These are phyloP conservation scores for Ranitomeya imitator DNA, from an alignment of 2,113 vertebrate genomes.

Conservation along the genomic window DNA sequence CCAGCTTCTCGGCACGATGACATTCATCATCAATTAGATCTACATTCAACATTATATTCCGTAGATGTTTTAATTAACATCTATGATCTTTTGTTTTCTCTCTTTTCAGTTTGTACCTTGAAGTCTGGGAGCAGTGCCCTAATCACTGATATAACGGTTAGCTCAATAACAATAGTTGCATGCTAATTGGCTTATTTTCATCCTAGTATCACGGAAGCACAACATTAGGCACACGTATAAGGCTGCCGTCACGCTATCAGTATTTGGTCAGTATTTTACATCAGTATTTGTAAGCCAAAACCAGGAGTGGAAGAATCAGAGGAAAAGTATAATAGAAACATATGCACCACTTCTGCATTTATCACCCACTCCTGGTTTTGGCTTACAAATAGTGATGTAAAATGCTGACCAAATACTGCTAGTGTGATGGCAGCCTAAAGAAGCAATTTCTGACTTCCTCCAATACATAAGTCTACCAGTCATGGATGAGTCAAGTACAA, in stretches of 20 bases:
- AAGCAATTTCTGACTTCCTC: not conserved
- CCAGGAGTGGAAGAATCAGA: too few relatives aligned
- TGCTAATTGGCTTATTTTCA: constrained; percentile 44
- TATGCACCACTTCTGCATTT: too few relatives aligned
- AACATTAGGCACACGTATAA: not conserved
- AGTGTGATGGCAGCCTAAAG: too few relatives aligned
- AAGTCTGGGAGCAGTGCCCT: constrained; percentile 48
- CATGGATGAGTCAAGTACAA: not conserved
- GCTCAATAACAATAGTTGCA: constrained; percentile 53
- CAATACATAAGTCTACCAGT: not conserved
- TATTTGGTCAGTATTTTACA: too few relatives aligned
- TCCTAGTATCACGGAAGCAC: not conserved
- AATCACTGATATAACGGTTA: constrained; percentile 45
- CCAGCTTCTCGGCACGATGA: not conserved
- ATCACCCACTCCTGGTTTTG: too few relatives aligned
- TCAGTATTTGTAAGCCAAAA: too few relatives aligned
- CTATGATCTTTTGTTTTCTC: constrained; percentile 15
- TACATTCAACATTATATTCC: not conserved
- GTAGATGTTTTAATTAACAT: constrained; percentile 39
- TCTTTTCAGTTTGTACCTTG: constrained; percentile 33
- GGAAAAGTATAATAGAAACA: too few relatives aligned
- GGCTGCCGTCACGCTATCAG: too few relatives aligned
- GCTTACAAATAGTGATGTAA: too few relatives aligned
- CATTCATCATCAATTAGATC: not conserved
- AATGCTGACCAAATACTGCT: too few relatives aligned